Evolutionary conservation across 2,797 vertebrate genomes (phyloP).

Genomic region (Hypotaenidia philippensis): DNA sequence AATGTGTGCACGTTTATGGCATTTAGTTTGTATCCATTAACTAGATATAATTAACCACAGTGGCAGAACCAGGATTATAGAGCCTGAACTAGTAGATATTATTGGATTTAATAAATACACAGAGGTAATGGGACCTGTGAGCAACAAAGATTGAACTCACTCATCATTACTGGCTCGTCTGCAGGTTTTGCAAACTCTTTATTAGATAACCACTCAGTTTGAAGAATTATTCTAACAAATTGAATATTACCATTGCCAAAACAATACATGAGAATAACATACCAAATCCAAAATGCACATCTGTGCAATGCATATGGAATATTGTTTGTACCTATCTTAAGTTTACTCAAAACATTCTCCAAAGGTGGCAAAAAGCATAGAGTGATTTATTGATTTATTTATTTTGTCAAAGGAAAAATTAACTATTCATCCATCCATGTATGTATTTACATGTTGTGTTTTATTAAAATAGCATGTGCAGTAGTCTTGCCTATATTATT

Average conservation of each 20-base stretch:
- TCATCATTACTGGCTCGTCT: neutral
- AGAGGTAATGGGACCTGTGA: neutral
- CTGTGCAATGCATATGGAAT: neutral
- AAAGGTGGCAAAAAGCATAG: neutral
- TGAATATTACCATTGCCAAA: neutral
- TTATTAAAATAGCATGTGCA: neutral
- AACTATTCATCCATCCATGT: neutral
- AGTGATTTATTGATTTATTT: neutral
- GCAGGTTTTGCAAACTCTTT: neutral
- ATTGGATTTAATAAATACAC: neutral
- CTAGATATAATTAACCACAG: neutral
- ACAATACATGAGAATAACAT: neutral
- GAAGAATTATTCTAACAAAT: neutral
- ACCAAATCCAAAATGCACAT: neutral
- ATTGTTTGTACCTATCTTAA: neutral
- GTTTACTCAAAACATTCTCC: neutral
- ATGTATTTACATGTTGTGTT: neutral
- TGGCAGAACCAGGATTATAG: neutral
- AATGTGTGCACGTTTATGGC: neutral
- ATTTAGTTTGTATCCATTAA: neutral
- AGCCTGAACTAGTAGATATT: neutral
- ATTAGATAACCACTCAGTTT: neutral
- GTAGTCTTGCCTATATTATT: neutral
- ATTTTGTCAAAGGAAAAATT: neutral
- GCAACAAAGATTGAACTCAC: neutral